These are phyloP conservation scores for Periophthalmus magnuspinnatus DNA, from an alignment of 2,797 vertebrate genomes.

Conservation along the genomic window DNA sequence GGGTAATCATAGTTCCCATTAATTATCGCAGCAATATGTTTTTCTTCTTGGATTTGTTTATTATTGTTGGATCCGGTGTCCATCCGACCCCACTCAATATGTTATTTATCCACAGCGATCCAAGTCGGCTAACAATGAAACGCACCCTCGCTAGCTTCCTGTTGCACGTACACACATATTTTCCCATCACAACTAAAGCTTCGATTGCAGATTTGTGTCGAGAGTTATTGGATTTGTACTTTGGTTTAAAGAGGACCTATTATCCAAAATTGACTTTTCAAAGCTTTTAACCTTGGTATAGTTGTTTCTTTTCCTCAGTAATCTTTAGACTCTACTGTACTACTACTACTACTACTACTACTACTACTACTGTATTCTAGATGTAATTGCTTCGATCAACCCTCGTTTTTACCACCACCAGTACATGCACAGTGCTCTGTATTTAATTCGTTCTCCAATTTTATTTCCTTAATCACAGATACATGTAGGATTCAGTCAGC, in stretches of 20 bases:
- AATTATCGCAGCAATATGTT: slow-evolving; percentile 51
- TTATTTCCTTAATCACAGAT: too few relatives aligned
- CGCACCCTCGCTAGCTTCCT: slow-evolving; percentile 67
- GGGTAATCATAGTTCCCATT: slow-evolving; percentile 33
- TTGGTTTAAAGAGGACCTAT: background rate
- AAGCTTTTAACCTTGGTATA: too few relatives aligned
- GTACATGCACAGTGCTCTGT: too few relatives aligned
- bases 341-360: too few relatives aligned
- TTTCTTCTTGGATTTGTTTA: slow-evolving; percentile 45
- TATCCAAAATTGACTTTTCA: too few relatives aligned
- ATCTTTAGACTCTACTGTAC: too few relatives aligned
- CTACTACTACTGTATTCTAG: too few relatives aligned
- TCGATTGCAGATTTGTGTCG: slow-evolving; percentile 36
- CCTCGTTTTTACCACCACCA: too few relatives aligned
- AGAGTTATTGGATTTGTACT: slow-evolving; percentile 45
- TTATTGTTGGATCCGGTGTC: slow-evolving; percentile 51
- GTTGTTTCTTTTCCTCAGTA: too few relatives aligned
- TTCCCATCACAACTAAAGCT: slow-evolving; percentile 65
- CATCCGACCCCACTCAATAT: slow-evolving; percentile 15
- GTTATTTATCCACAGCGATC: slow-evolving; percentile 58
- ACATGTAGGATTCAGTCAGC: too few relatives aligned
- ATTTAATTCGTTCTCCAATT: too few relatives aligned
- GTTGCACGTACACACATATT: slow-evolving; percentile 78
- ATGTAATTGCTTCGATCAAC: too few relatives aligned
- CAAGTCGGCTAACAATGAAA: slow-evolving; percentile 53